Conservation (phyloP, 2,888 invertebrate genomes). For the Dolichomitus sp. region DNA sequence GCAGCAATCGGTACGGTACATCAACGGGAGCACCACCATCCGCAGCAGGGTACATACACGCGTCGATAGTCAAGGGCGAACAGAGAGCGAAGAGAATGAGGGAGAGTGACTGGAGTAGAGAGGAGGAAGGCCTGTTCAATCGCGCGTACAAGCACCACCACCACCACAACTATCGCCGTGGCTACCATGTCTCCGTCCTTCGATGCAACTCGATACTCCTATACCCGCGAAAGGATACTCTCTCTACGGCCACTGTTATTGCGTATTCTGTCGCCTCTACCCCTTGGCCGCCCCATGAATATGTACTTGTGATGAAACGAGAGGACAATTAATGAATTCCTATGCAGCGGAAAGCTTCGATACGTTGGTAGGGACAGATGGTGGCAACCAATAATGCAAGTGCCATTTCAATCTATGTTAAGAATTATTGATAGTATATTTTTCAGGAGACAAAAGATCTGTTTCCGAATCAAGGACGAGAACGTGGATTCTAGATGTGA, state of each 20-base stretch:
- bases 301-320: slow-evolving; percentile 7
- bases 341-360: background rate
- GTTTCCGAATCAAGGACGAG: too few relatives aligned
- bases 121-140: slow-evolving; percentile 57
- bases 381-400: background rate
- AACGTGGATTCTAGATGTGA: too few relatives aligned
- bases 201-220: slow-evolving; percentile 44
- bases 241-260: slow-evolving; percentile 27
- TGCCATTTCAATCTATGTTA: background rate
- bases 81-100: slow-evolving; percentile 54
- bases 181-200: slow-evolving; percentile 39
- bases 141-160: slow-evolving; percentile 55
- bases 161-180: slow-evolving; percentile 23
- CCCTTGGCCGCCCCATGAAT: slow-evolving; percentile 15
- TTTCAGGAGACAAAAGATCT: too few relatives aligned
- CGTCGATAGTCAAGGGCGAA: slow-evolving; percentile 69
- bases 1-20: slow-evolving; percentile 26
- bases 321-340: background rate
- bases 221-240: slow-evolving; percentile 20
- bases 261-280: slow-evolving; percentile 14
- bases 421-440: too few relatives aligned
- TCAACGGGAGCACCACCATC: slow-evolving; percentile 25
- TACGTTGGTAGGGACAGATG: background rate
- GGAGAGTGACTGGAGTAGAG: slow-evolving; percentile 52
- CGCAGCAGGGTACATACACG: slow-evolving; percentile 55